Evolutionary conservation across 2,113 vertebrate genomes (phyloP).

Genomic region (Fulmarus glacialis): DNA sequence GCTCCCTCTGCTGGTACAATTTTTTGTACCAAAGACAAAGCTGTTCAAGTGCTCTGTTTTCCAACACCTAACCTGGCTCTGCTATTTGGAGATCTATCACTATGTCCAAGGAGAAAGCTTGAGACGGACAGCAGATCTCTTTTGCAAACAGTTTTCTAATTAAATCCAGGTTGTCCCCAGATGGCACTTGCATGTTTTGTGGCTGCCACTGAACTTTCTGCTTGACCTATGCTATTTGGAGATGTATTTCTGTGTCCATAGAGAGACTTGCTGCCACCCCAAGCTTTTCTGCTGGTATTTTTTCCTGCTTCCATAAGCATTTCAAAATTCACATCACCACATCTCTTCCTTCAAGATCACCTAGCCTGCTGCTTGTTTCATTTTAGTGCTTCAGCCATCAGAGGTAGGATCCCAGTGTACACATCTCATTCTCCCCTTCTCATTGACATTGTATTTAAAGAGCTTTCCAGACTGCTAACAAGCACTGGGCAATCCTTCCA

Average conservation of each 20-base stretch:
- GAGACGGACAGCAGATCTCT: background rate
- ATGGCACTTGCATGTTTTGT: background rate
- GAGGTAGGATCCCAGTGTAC: background rate
- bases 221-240: background rate
- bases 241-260: background rate
- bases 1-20: constrained; percentile 60
- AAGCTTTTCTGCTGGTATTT: background rate
- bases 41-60: background rate
- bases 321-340: background rate
- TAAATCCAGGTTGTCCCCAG: background rate
- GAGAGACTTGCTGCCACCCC: background rate
- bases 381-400: background rate
- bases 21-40: background rate
- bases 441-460: background rate
- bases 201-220: background rate
- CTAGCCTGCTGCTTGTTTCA: background rate
- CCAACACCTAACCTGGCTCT: background rate
- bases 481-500: background rate
- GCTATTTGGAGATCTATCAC: background rate
- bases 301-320: background rate
- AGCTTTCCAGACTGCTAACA: background rate
- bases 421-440: background rate
- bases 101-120: background rate
- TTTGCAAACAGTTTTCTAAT: background rate
- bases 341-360: background rate